These are phyloP conservation scores for Ruditapes philippinarum DNA, from an alignment of 1,140 invertebrate genomes.

Conservation along the genomic window DNA sequence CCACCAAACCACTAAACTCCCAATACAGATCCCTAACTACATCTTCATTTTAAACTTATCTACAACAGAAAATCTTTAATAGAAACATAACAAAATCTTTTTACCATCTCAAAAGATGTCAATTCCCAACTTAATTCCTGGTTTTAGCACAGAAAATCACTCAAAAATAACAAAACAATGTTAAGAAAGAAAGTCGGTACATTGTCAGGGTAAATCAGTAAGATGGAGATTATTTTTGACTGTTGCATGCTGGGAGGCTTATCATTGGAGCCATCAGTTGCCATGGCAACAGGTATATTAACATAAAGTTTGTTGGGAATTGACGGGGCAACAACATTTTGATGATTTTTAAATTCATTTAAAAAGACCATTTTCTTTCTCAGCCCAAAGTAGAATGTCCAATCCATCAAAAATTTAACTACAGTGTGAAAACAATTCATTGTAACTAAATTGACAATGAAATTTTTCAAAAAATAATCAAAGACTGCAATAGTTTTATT, in stretches of 20 bases:
- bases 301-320: background rate
- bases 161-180: conserved; percentile 23
- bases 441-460: background rate
- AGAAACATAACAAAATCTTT: too few species aligned
- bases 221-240: conserved; percentile 36
- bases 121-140: background rate
- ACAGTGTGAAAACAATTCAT: background rate
- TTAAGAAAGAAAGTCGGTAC: background rate
- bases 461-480: too few species aligned
- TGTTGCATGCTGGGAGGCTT: conserved; percentile 26
- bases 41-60: too few species aligned
- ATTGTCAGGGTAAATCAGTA: background rate
- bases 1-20: too few species aligned
- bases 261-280: conserved; percentile 42
- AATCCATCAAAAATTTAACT: too few species aligned
- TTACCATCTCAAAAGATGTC: background rate
- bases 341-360: background rate
- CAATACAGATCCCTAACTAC: too few species aligned
- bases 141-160: conserved; percentile 48
- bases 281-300: conserved; percentile 22
- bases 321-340: background rate
- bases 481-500: too few species aligned
- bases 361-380: too few species aligned
- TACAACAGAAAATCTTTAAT: too few species aligned
- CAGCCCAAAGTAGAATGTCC: too few species aligned